phyloP scores from a whole-genome alignment of 2,113 vertebrate genomes.

The Paradoxurus hermaphroditus region DNA sequence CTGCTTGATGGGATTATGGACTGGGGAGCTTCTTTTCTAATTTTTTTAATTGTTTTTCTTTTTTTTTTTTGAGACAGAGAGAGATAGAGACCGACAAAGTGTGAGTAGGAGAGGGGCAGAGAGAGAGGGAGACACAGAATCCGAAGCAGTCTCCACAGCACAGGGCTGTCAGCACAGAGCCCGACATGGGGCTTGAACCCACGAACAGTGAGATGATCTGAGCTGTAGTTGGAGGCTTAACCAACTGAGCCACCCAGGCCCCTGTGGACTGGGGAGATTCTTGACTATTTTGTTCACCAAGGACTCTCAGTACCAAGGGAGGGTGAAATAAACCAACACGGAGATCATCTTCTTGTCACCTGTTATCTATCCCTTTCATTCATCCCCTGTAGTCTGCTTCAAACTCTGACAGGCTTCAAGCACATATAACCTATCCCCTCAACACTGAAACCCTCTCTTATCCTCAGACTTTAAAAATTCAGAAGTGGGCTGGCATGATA shows the following conservation, averaged over 20 bases:
- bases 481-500: not conserved
- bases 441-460: not conserved
- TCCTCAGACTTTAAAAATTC: not conserved
- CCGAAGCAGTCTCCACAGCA: no score
- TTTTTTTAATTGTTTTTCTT: no score
- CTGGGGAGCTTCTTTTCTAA: not conserved
- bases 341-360: not conserved
- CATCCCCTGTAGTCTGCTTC: not conserved
- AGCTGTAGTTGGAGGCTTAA: no score
- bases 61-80: no score
- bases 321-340: not conserved
- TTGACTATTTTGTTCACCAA: not conserved
- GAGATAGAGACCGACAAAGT: no score
- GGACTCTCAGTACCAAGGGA: not conserved
- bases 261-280: not conserved
- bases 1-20: not conserved
- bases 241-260: no score
- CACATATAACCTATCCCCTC: not conserved
- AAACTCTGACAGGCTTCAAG: not conserved
- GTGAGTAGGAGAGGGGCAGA: no score
- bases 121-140: no score
- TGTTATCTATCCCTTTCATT: not conserved
- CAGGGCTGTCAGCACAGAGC: no score
- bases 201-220: no score
- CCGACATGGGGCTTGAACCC: no score